Base-by-base conservation (phyloP, 2,888 invertebrate species). In the Platycheirus rosarum region DNA sequence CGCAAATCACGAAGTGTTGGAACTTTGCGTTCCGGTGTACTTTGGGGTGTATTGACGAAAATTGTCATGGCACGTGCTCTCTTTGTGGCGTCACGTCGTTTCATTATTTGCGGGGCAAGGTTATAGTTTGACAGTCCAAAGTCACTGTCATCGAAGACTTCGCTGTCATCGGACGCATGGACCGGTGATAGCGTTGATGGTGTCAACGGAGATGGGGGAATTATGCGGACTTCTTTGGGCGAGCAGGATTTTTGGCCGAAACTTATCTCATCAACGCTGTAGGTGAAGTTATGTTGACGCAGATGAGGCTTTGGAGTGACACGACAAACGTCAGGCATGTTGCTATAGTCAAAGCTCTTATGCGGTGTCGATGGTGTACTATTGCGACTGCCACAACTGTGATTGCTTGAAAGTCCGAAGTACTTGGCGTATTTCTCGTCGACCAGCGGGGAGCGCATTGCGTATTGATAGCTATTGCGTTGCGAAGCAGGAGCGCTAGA, bases 401-500 rank as follows among this genome's bases (percentile, higher is more conserved):
- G 44, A 8, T 73, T 78, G 32, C 26, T 35, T n/a, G 80, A 53
- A n/a, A 87, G 29, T 2, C 90, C 90, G 84, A 90, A 90, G 80
- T 88, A 90, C 76, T 89, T 89, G 16, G 88, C 88, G 69, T 85
- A 87, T 35, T 88, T 89, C 4, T 87, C 86, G 62, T 88, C 87
- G 20, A 88, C 69, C 60, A 48, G 74, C 8, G 65, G 76, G 1
- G 86, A 85, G 0, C 80, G 77, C 35, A 49, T 16, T 1, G 65
- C 35, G 18, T 63, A 55, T 14, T 69, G 66, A 2, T 49, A 80
- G 66, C 84, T 78, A 84, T 84, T 85, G 46, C 85, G 71, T 62
- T 49, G 74, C 26, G 69, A 66, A 26, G 62, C 60, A 6, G 84
- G 69, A 7, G 77, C 80, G 44, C 84, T 84, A 9, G 79, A 79